Percentiles rank a stretch among this genome's conserved stretches.
Conservation (phyloP, 37 sponge, comb jelly and placozoan species). For the Ephydatia muelleri region DNA sequence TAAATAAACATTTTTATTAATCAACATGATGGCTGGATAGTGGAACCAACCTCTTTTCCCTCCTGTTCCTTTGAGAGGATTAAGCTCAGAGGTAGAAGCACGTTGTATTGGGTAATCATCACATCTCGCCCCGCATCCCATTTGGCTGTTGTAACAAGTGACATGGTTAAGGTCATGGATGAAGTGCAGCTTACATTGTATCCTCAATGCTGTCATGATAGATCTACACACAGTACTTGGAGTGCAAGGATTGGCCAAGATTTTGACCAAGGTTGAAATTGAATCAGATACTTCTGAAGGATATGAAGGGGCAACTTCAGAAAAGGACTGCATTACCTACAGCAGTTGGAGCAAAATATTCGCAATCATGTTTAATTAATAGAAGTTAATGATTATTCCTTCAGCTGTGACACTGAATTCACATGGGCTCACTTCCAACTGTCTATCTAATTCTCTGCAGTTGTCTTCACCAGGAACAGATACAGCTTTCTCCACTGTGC, state of each 20-base stretch:
- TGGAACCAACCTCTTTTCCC: not conserved
- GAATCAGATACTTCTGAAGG: not conserved
- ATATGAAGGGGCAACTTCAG: not conserved
- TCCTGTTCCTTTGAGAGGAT: not conserved
- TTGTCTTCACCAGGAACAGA: not conserved
- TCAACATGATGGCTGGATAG: not conserved
- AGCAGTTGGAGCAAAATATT: not conserved
- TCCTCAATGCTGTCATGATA: not conserved
- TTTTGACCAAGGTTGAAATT: not conserved
- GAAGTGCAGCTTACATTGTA: not conserved
- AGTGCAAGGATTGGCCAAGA: not conserved
- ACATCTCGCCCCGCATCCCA: not conserved
- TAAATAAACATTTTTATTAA: not conserved
- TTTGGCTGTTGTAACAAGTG: not conserved
- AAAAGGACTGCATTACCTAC: not conserved
- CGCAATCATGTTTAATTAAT: no score
- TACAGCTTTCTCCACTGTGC: not conserved
- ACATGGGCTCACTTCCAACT: not conserved
- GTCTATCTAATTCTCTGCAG: slow-evolving; percentile 1
- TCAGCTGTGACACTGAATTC: not conserved
- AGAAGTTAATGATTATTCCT: not conserved
- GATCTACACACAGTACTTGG: not conserved
- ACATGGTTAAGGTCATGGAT: not conserved
- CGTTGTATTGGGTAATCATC: not conserved
- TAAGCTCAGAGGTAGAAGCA: not conserved